A percentile compares a stretch with the other conserved stretches of the same genome.
Evolutionary conservation across 2,888 invertebrate species (phyloP).

Genomic region (Blastobasis adustella): DNA sequence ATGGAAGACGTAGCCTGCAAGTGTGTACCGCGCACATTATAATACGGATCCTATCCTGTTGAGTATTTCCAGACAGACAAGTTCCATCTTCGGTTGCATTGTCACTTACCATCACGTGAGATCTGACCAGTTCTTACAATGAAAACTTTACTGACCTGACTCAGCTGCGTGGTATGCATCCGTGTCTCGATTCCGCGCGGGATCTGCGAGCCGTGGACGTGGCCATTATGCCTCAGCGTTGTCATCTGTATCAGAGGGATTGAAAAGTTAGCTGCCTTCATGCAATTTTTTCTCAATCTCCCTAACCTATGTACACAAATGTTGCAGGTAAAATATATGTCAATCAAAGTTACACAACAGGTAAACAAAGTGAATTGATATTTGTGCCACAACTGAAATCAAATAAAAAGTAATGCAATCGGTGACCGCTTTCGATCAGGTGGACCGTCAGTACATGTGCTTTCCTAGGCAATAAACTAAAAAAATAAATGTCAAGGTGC

Average conservation of each 20-base stretch:
- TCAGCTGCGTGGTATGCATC: constrained; percentile 51
- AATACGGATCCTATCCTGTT: no score
- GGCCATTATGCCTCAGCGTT: constrained; percentile 46
- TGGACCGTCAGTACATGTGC: no score
- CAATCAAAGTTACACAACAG: no score
- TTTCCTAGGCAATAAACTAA: no score
- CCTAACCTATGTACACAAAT: background rate
- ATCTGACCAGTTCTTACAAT: no score
- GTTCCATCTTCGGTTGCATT: no score
- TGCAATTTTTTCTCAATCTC: background rate
- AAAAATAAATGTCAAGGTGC: no score
- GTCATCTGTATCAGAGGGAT: constrained; percentile 43
- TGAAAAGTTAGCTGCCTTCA: background rate
- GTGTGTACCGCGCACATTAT: no score
- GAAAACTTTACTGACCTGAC: constrained; percentile 27
- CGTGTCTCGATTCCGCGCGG: constrained; percentile 42
- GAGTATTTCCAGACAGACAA: no score
- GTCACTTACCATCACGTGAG: no score
- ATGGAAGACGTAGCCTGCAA: no score
- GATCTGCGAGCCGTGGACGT: constrained; percentile 26
- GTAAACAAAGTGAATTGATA: background rate
- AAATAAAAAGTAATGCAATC: background rate
- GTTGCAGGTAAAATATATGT: background rate
- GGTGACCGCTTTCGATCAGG: constrained; percentile 2
- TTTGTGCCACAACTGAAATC: background rate